A percentile compares a stretch with the other conserved stretches of the same genome.
These are phyloP conservation scores for Lethenteron camtschaticum DNA, from an alignment of 2,113 vertebrate genomes.

Conservation along the genomic window DNA sequence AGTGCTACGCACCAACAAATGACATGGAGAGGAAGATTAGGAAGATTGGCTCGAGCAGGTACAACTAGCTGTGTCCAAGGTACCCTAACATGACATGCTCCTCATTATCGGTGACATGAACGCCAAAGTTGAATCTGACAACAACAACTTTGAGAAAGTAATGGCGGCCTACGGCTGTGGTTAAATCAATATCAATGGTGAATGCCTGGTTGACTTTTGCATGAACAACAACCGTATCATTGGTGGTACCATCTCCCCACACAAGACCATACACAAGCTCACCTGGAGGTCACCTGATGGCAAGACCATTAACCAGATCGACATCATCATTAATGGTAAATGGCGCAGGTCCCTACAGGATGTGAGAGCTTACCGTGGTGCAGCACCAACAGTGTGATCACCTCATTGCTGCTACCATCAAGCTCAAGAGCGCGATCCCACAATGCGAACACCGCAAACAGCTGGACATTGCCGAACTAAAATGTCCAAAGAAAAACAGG, in stretches of 20 bases:
- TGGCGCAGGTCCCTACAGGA: neutral
- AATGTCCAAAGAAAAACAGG: neutral
- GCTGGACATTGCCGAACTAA: neutral
- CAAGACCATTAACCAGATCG: neutral
- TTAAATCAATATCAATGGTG: neutral
- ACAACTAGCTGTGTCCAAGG: neutral
- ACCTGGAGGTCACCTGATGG: slow-evolving; percentile 1
- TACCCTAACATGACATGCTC: neutral
- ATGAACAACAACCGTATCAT: neutral
- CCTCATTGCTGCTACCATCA: neutral
- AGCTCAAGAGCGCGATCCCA: neutral
- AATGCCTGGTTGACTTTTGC: slow-evolving; percentile 1
- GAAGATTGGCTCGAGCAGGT: neutral
- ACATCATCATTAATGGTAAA: neutral
- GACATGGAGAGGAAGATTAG: neutral
- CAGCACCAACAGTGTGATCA: neutral
- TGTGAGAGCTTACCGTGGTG: neutral
- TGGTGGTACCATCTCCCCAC: neutral
- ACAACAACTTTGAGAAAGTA: neutral
- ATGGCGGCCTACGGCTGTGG: neutral
- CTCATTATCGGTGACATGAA: neutral
- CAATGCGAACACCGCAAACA: neutral
- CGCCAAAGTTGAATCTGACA: neutral
- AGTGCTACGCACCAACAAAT: neutral
- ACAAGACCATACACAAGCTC: neutral